Base-by-base conservation (phyloP, 2,797 vertebrate genomes). In the Sebastolobus altivelis region DNA sequence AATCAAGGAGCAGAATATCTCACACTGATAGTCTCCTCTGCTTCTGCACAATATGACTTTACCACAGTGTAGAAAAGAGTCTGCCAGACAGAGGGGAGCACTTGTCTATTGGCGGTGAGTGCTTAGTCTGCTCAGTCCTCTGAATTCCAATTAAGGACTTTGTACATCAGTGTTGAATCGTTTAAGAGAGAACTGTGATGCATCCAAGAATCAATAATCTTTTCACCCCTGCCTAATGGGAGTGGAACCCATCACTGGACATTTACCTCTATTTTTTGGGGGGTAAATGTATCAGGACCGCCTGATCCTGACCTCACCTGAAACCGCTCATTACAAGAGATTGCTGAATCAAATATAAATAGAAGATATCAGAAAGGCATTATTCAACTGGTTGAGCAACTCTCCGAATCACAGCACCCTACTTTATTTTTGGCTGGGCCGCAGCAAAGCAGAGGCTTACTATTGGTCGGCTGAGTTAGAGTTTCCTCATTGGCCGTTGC, bases 1-100 rank as follows among this genome's bases (percentile, higher is more conserved):
- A 33, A n/a, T 37, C 33, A 35, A 61, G 59, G 33, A 37, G 31
- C 59, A 35, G 59, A 61, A 27, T 73, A 37, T 46, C 10, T 63
- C 31, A 27, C 14, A 12, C 20, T 58, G 29, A 58, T 12, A 18
- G 14, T 54, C 27, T 56, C 8, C 35, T 56, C 5, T 63, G 20
- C 33, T 38, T 35, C 46, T 77, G 25, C 13, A 71, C 27, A 56
- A 49, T 65, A 49, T 33, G 27, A 65, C 59, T 78, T 54, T 22
- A 35, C 54, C 4, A 20, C 61, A 58, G 20, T n/a, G 14, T 46
- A 16, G 25, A 31, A 8, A 66, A 31, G 22, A 55, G 46, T 2
- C 68, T 60, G 69, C 38, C 16, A 59, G 38, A 65, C 54, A 35
- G 58, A 72, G 12, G 12, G 12, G 20, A 56, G 12, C 6, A 43